Evolutionary conservation across 1,140 invertebrate species (phyloP).

Genomic region (Nasonia vitripennis): DNA sequence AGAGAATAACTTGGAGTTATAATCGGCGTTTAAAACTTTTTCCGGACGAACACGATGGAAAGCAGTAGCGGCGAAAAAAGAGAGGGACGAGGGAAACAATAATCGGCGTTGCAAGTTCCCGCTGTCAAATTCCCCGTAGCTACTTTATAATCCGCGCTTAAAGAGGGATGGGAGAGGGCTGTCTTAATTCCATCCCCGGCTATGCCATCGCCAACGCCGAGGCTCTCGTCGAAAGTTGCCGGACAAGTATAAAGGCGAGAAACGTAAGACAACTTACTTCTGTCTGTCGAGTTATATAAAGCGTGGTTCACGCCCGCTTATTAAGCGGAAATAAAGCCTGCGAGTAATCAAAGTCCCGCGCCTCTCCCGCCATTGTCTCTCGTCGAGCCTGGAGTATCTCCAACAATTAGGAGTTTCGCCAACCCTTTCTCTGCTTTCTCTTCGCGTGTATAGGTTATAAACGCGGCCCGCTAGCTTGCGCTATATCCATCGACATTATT

Average conservation of each 20-base stretch:
- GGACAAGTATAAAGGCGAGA: constrained; percentile 62
- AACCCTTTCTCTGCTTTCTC: neutral
- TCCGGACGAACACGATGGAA: too few species aligned
- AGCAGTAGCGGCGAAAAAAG: neutral
- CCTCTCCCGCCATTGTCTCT: constrained; percentile 40
- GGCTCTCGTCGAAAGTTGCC: constrained; percentile 48
- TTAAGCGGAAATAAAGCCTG: constrained; percentile 66
- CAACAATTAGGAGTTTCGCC: constrained; percentile 54
- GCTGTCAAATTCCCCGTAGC: neutral
- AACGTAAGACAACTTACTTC: constrained; percentile 65
- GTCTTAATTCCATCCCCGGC: constrained; percentile 9
- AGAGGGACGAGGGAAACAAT: neutral
- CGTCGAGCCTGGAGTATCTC: constrained; percentile 34
- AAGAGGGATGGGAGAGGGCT: neutral
- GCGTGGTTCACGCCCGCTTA: constrained; percentile 65
- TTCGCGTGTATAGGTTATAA: neutral
- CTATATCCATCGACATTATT: constrained; percentile 52
- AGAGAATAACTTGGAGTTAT: neutral
- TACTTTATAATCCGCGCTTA: constrained; percentile 8
- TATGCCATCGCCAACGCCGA: neutral
- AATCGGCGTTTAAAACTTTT: constrained; percentile 12
- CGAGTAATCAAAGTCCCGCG: constrained; percentile 59
- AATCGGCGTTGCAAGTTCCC: constrained; percentile 18
- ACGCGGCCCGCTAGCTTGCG: neutral
- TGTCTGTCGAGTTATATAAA: constrained; percentile 62